Conservation (phyloP, 2,797 vertebrate genomes). For the Phoxinus dragarum region DNA sequence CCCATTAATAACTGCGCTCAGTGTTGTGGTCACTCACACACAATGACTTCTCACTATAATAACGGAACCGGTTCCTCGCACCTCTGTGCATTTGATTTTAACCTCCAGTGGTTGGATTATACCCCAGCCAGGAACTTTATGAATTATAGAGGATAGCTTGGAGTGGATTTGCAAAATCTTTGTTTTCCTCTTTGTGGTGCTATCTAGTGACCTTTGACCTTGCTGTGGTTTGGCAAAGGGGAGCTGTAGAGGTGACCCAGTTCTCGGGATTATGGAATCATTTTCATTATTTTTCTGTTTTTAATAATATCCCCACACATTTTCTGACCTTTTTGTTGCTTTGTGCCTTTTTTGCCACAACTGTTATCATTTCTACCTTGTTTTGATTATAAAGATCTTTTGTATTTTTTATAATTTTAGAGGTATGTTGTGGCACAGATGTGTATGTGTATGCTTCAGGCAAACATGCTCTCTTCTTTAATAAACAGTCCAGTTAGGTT, state of each 20-base stretch:
- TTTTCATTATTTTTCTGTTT: constrained; percentile 16
- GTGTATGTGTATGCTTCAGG: neutral
- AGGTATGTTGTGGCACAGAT: neutral
- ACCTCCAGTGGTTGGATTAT: constrained; percentile 33
- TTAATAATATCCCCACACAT: neutral
- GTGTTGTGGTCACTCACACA: constrained; percentile 8
- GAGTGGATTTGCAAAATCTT: constrained; percentile 28
- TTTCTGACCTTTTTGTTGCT: neutral
- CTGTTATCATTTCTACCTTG: neutral
- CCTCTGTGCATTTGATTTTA: constrained; percentile 39
- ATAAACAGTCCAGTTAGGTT: neutral
- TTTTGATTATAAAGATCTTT: neutral
- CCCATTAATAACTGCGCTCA: constrained; percentile 48
- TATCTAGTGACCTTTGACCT: constrained; percentile 22
- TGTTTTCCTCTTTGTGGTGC: neutral
- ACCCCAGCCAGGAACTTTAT: constrained; percentile 23
- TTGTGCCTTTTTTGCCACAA: neutral
- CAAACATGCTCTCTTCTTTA: constrained; percentile 1
- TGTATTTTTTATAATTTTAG: constrained; percentile 5
- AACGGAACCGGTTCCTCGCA: constrained; percentile 23
- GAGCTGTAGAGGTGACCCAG: neutral
- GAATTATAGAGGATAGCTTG: constrained; percentile 41
- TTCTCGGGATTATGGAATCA: neutral
- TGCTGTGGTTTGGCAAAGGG: neutral
- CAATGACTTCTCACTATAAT: constrained; percentile 30